A percentile compares a stretch with the other conserved stretches of the same genome.
phyloP scores from a whole-genome alignment of 2,888 invertebrate species.

The Epinotia ramella region DNA sequence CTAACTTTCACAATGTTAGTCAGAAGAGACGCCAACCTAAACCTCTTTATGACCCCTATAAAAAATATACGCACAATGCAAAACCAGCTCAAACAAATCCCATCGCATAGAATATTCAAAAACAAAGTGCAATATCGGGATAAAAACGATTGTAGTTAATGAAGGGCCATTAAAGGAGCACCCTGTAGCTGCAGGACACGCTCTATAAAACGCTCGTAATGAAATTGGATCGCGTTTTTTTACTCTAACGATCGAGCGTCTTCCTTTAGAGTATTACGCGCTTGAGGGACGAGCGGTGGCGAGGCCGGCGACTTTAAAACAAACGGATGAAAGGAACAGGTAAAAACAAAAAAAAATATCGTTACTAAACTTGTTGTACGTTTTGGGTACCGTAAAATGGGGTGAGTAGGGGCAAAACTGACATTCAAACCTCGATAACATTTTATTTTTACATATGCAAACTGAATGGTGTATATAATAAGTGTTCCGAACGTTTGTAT shows the following conservation, averaged over 20 bases:
- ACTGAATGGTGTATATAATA: too few relatives aligned
- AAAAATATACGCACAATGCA: too few relatives aligned
- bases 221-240: conserved; percentile 76
- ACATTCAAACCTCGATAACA: too few relatives aligned
- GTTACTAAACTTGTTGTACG: too few relatives aligned
- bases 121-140: conserved; percentile 3
- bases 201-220: conserved; percentile 72
- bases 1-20: too few relatives aligned
- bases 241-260: conserved; percentile 59
- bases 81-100: neutral
- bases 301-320: neutral
- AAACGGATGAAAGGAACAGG: neutral
- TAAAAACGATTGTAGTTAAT: conserved; percentile 26
- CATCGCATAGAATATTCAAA: neutral
- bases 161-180: conserved; percentile 50
- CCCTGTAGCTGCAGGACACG: conserved; percentile 64
- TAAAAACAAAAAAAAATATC: too few relatives aligned
- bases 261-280: conserved; percentile 31
- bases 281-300: conserved; percentile 13
- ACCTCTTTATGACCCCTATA: too few relatives aligned
- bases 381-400: too few relatives aligned
- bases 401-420: too few relatives aligned
- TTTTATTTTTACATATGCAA: too few relatives aligned
- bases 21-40: too few relatives aligned
- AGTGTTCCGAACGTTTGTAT: too few relatives aligned